phyloP scores from a whole-genome alignment of 2,797 vertebrate genomes.

The Brachyalestes nurse region DNA sequence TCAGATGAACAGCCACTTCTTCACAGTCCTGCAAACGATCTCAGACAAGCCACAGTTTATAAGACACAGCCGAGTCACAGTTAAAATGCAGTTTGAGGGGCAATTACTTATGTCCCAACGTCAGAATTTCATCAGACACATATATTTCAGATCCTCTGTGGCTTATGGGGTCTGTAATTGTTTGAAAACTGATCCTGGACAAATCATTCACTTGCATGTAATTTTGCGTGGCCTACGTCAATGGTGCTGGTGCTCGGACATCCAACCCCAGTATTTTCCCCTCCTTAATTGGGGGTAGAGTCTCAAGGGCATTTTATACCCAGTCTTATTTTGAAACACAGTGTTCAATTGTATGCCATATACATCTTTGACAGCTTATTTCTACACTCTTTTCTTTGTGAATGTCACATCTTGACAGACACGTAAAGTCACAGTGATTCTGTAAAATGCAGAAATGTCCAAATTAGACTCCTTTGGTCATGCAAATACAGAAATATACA shows the following conservation, averaged over 20 bases:
- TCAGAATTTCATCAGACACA: constrained; percentile 46
- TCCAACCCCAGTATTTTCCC: constrained; percentile 44
- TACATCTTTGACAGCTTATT: constrained; percentile 17
- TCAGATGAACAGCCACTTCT: constrained; percentile 49
- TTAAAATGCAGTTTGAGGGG: constrained; percentile 35
- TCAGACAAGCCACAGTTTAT: constrained; percentile 51
- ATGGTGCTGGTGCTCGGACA: constrained; percentile 25
- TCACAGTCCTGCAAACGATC: constrained; percentile 45
- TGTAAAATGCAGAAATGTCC: not conserved
- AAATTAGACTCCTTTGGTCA: not conserved
- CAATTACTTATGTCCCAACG: constrained; percentile 39
- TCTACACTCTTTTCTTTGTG: constrained; percentile 8
- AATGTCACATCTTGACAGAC: constrained; percentile 14
- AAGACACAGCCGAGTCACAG: constrained; percentile 38
- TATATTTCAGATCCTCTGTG: constrained; percentile 43
- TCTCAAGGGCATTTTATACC: constrained; percentile 44
- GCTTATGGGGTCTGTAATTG: constrained; percentile 48
- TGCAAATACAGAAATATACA: not conserved
- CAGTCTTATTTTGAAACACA: constrained; percentile 46
- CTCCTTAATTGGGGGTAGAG: constrained; percentile 26
- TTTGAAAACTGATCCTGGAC: constrained; percentile 46
- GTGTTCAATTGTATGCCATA: constrained; percentile 16
- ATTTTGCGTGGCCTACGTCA: constrained; percentile 47
- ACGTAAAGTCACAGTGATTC: not conserved
- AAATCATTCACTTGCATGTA: constrained; percentile 42